Evolutionary conservation across 2,888 invertebrate genomes (phyloP).

Genomic region (Flexamia atlantica): DNA sequence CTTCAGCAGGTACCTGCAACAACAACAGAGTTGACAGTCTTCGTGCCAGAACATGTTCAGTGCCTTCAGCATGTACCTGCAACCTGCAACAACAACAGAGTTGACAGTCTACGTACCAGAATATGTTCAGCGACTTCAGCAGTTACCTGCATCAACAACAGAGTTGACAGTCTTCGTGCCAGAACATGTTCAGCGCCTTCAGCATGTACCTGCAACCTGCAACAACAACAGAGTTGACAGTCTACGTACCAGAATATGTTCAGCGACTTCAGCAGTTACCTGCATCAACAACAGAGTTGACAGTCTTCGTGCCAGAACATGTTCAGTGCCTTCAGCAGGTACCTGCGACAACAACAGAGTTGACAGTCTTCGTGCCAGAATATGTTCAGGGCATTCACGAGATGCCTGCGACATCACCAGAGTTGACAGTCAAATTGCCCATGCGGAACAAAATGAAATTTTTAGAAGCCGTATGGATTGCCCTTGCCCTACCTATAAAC

Average conservation of each 20-base stretch:
- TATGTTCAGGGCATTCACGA: conserved; percentile 94
- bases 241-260: conserved; percentile 99
- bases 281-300: conserved; percentile 95
- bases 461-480: too few species aligned
- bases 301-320: conserved; percentile 99
- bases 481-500: too few species aligned
- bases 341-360: conserved; percentile 74
- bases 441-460: conserved; percentile 22
- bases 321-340: conserved; percentile 93
- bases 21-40: conserved; percentile 89
- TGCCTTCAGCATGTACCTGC: conserved; percentile 91
- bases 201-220: conserved; percentile 90
- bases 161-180: conserved; percentile 95
- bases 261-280: conserved; percentile 92
- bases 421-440: conserved; percentile 78
- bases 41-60: conserved; percentile 98
- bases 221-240: conserved; percentile 86
- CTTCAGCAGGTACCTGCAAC: conserved; percentile 90
- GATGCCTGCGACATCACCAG: conserved; percentile 91
- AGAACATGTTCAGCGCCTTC: conserved; percentile 94
- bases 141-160: conserved; percentile 85
- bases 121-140: conserved; percentile 94
- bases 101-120: conserved; percentile 99
- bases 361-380: conserved; percentile 98
- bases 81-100: conserved; percentile 98